These are phyloP conservation scores for Drosophila lowei DNA, from an alignment of 1,140 invertebrate species.

Conservation along the genomic window DNA sequence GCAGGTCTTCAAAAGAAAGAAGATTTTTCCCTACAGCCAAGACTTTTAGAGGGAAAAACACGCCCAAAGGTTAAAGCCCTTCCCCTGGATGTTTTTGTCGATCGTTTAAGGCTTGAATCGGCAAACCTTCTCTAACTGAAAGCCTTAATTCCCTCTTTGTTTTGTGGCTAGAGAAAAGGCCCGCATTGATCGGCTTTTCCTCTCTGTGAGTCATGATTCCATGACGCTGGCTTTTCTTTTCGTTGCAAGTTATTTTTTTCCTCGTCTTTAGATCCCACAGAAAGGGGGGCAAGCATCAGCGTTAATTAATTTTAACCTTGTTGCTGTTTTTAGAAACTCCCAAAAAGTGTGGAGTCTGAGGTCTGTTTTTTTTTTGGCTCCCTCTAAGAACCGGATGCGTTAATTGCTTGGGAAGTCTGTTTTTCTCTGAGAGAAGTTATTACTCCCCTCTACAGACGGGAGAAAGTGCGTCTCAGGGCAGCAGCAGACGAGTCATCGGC, in stretches of 20 bases:
- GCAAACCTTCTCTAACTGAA: no score
- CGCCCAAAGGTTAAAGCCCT: no score
- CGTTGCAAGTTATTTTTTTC: constrained; percentile 11
- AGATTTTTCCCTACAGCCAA: no score
- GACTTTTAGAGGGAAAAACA: no score
- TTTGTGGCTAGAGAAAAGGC: constrained; percentile 18
- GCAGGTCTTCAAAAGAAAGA: no score
- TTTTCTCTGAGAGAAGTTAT: neutral
- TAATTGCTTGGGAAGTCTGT: constrained; percentile 53
- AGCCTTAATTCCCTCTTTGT: no score
- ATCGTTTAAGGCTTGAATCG: no score
- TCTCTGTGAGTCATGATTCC: no score
- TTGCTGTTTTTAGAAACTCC: constrained; percentile 22
- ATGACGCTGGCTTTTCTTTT: no score
- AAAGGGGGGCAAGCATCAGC: neutral
- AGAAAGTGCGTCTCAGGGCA: constrained; percentile 17
- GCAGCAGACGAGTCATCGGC: no score
- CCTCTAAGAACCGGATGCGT: constrained; percentile 31
- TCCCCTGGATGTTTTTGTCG: no score
- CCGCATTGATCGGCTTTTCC: no score
- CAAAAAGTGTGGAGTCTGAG: constrained; percentile 15
- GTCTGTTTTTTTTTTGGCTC: constrained; percentile 4
- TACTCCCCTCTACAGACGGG: neutral
- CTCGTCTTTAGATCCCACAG: neutral
- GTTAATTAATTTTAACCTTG: constrained; percentile 47